Base-by-base conservation (phyloP, 2,113 vertebrate genomes). In the Tichodroma muraria region DNA sequence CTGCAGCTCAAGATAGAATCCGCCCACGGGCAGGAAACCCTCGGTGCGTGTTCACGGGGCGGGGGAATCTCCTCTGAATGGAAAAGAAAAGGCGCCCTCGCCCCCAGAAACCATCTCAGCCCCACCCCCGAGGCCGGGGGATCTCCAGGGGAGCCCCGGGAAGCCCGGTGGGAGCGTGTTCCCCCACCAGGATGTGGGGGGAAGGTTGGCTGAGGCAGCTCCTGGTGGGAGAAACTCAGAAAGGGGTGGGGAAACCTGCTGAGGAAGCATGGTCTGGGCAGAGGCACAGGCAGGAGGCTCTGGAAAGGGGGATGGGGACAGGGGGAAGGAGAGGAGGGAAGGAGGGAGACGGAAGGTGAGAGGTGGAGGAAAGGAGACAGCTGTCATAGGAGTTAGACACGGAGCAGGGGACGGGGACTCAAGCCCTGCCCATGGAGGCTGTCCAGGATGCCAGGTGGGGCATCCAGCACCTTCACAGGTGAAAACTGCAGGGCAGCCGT, bases 21-120 rank as follows among this genome's bases (percentile, higher is more conserved):
- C 86, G 64, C 96, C 96, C n/a, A 97, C 94, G 11, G 42, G 84
- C 96, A 97, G 96, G 96, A 97, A 97, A 90, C 83, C 92, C 94
- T 92, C 85, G 6, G 85, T 21, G 15, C 4, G 42, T 3, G 56
- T 22, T 59, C 16, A 4, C 28, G 38, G 61, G 35, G 20, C 22
- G 11, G 53, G 87, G 96, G 90, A 86, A 92, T 95, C 91, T 94
- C 94, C 91, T 95, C 83, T 22, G 64, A 84, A 53, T 86, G 95
- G 96, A 97, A 96, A n/a, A 95, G 65, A 78, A 93, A 93, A 78
- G 27, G 16, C 23, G 15, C 38, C 82, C 68, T 71, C 19, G 10
- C 50, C 60, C 70, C 70, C 75, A 59, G 79, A 90, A 9, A 73
- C 23, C 3, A 22, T 24, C 56, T 44, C 6, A 23, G 50, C 28